Conservation (phyloP, 2,888 invertebrate genomes). For the Ganaspis brasiliensis region DNA sequence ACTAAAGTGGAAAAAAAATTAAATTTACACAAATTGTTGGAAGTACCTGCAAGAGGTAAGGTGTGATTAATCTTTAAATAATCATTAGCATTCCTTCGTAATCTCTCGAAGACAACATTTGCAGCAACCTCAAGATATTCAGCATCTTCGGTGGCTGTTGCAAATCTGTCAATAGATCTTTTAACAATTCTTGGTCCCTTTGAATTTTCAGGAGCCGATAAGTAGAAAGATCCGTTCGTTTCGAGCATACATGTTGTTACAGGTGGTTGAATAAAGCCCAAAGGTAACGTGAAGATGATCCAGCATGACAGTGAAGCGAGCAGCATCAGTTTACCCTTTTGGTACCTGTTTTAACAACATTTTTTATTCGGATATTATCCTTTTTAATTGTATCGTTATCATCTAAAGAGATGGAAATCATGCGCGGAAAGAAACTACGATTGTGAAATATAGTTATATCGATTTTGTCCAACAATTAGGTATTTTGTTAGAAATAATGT, state of each 20-base stretch:
- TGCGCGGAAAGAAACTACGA: too few species aligned
- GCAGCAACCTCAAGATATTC: constrained; percentile 74
- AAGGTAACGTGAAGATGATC: constrained; percentile 97
- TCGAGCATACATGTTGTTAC: constrained; percentile 91
- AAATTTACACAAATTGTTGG: not conserved
- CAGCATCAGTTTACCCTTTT: constrained; percentile 92
- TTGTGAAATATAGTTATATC: too few species aligned
- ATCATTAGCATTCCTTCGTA: constrained; percentile 70
- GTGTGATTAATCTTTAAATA: not conserved
- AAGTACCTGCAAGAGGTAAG: not conserved
- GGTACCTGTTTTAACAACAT: constrained; percentile 83
- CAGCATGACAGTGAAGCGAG: constrained; percentile 95
- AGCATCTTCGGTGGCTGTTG: constrained; percentile 60
- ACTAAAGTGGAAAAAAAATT: not conserved
- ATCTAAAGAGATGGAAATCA: too few species aligned
- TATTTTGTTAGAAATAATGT: too few species aligned
- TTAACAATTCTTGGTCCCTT: constrained; percentile 80
- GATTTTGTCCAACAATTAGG: too few species aligned
- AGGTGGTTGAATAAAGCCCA: constrained; percentile 97
- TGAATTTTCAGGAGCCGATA: constrained; percentile 83
- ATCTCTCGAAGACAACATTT: constrained; percentile 76
- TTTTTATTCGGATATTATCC: too few species aligned
- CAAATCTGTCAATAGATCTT: constrained; percentile 79
- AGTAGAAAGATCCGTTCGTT: constrained; percentile 85
- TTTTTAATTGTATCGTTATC: too few species aligned